phyloP scores from a whole-genome alignment of 2,888 invertebrate genomes.

The Sturmia bella region DNA sequence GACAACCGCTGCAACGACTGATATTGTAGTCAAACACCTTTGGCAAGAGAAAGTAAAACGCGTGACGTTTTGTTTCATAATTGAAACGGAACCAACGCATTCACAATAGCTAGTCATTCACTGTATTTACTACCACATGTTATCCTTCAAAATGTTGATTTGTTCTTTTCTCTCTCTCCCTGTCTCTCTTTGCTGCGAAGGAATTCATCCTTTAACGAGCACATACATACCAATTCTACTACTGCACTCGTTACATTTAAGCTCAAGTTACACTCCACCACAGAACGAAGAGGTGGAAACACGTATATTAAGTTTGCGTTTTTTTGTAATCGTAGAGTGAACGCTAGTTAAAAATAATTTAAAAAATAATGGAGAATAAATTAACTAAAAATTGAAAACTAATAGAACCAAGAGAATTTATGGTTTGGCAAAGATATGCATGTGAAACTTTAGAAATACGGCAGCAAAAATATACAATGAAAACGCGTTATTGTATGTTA shows the following conservation, averaged over 20 bases:
- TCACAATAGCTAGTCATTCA: slow-evolving; percentile 41
- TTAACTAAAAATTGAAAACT: slow-evolving; percentile 22
- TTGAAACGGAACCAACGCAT: background rate
- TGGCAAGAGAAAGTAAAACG: background rate
- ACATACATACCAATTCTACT: slow-evolving; percentile 44
- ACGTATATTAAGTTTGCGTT: slow-evolving; percentile 68
- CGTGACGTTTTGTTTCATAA: background rate
- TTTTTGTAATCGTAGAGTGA: slow-evolving; percentile 67
- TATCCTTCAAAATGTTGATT: slow-evolving; percentile 44
- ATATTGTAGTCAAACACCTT: slow-evolving; percentile 19
- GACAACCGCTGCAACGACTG: too few relatives aligned
- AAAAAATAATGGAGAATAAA: slow-evolving; percentile 36
- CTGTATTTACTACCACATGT: slow-evolving; percentile 38
- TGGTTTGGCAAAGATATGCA: slow-evolving; percentile 4
- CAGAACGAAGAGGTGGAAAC: slow-evolving; percentile 73
- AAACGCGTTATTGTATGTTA: slow-evolving; percentile 49
- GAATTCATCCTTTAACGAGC: slow-evolving; percentile 59
- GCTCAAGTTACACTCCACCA: slow-evolving; percentile 72
- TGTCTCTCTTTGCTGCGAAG: slow-evolving; percentile 19
- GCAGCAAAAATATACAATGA: slow-evolving; percentile 34
- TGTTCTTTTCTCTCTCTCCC: background rate
- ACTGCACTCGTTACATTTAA: slow-evolving; percentile 67
- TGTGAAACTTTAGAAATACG: slow-evolving; percentile 18
- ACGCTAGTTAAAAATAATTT: slow-evolving; percentile 63
- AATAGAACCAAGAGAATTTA: slow-evolving; percentile 24